Percentiles rank a stretch among this genome's conserved stretches.
phyloP scores from a whole-genome alignment of 2,113 vertebrate species.

The Chloropsis hardwickii region DNA sequence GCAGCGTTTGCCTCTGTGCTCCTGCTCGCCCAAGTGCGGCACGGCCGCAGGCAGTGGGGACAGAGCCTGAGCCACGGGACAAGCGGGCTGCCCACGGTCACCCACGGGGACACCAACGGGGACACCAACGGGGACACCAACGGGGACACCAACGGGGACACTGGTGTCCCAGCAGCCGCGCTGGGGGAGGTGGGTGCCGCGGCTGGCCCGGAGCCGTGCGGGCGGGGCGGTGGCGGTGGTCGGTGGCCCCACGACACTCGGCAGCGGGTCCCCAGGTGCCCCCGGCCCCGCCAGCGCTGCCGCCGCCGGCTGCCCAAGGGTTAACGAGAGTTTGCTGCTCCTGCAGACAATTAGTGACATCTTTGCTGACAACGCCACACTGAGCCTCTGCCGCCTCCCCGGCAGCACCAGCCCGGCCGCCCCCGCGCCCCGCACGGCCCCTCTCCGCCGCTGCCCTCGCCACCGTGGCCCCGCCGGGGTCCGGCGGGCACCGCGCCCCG shows the following conservation, averaged over 20 bases:
- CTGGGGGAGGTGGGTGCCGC: not conserved
- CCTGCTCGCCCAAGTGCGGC: not conserved
- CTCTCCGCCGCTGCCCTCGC: not conserved
- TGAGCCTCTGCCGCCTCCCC: slow-evolving; percentile 70
- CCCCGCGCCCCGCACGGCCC: not conserved
- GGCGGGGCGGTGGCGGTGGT: accelerated
- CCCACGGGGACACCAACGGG: not conserved
- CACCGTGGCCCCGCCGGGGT: not conserved
- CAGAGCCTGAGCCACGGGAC: not conserved
- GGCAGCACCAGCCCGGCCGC: slow-evolving; percentile 38
- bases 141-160: too few relatives aligned
- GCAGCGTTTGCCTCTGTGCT: not conserved
- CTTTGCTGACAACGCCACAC: slow-evolving; percentile 78
- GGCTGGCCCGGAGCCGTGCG: accelerated
- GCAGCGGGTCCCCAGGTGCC: not conserved
- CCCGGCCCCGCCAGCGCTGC: not conserved
- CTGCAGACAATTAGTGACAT: slow-evolving; percentile 84
- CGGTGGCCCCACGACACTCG: not conserved
- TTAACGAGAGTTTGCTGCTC: slow-evolving; percentile 77
- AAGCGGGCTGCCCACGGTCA: not conserved
- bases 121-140: too few relatives aligned
- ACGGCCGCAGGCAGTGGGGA: accelerated
- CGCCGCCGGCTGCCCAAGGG: slow-evolving; percentile 67
- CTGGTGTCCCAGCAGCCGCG: not conserved
- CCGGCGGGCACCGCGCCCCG: not conserved